Percentiles rank a stretch among this genome's conserved stretches.
Conservation (phyloP, 1,140 invertebrate species). For the Protaetia brevitarsis region DNA sequence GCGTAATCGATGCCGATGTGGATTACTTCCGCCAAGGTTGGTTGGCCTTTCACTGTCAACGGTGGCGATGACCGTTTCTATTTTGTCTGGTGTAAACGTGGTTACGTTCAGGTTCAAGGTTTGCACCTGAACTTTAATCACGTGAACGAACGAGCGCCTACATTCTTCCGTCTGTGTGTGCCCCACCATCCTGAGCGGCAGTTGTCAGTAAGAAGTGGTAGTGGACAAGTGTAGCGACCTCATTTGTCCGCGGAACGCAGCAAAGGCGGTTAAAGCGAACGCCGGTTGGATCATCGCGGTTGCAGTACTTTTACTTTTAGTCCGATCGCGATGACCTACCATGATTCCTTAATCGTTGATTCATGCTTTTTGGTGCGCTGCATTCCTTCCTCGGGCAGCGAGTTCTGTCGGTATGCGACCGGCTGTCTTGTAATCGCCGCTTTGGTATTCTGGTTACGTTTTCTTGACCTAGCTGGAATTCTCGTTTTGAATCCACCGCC, state of each 20-base stretch:
- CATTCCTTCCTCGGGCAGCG: no score
- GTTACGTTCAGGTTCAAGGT: slow-evolving; percentile 25
- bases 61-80: slow-evolving; percentile 3
- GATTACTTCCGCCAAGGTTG: slow-evolving; percentile 16
- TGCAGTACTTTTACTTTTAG: slow-evolving; percentile 6
- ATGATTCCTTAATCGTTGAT: slow-evolving; percentile 13
- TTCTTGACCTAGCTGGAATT: no score
- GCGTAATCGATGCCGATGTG: neutral
- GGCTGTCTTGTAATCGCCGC: no score
- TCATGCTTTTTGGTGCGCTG: neutral
- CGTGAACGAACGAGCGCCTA: slow-evolving; percentile 6
- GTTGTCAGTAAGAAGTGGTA: neutral
- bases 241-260: slow-evolving; percentile 2
- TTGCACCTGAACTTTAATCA: slow-evolving; percentile 26
- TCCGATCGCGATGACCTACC: neutral
- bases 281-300: neutral
- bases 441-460: no score
- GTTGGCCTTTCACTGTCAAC: slow-evolving; percentile 16
- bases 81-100: slow-evolving; percentile 21
- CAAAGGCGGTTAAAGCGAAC: neutral
- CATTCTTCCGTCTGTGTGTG: neutral
- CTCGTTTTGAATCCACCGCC: no score
- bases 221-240: slow-evolving; percentile 12
- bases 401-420: no score
- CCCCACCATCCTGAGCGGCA: neutral